Conservation (phyloP, 2,888 invertebrate genomes). For the Platynereis dumerilii region DNA sequence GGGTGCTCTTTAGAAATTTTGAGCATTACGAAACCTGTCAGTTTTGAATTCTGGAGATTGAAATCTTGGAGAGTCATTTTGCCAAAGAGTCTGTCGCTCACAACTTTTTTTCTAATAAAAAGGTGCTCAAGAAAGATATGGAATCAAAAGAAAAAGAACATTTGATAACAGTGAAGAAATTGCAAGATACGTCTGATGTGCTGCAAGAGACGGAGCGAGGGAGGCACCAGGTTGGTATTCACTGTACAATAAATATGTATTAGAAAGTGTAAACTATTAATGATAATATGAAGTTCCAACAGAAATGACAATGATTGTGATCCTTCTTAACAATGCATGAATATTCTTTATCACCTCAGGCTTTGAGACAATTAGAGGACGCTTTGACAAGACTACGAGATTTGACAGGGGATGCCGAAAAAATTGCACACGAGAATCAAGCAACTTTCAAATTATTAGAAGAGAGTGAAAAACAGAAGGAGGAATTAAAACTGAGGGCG, state of each 20-base stretch:
- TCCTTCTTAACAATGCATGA: no score
- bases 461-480: constrained; percentile 53
- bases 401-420: constrained; percentile 48
- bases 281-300: no score
- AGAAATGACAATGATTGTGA: no score
- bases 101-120: no score
- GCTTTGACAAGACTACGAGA: constrained; percentile 46
- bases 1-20: no score
- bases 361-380: constrained; percentile 51
- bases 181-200: constrained; percentile 52
- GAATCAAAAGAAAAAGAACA: constrained; percentile 34
- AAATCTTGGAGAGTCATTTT: no score
- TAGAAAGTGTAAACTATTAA: no score
- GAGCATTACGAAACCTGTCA: no score
- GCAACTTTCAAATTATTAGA: constrained; percentile 47
- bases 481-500: constrained; percentile 56
- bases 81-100: no score
- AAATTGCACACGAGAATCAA: constrained; percentile 45
- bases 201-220: constrained; percentile 51
- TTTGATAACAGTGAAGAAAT: constrained; percentile 39
- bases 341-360: neutral
- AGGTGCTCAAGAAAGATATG: constrained; percentile 55
- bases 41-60: no score
- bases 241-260: no score
- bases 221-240: constrained; percentile 36